Percentiles rank a stretch among this genome's conserved stretches.
Conservation (phyloP, 2,797 vertebrate genomes). For the Triplophysa bombifrons region DNA sequence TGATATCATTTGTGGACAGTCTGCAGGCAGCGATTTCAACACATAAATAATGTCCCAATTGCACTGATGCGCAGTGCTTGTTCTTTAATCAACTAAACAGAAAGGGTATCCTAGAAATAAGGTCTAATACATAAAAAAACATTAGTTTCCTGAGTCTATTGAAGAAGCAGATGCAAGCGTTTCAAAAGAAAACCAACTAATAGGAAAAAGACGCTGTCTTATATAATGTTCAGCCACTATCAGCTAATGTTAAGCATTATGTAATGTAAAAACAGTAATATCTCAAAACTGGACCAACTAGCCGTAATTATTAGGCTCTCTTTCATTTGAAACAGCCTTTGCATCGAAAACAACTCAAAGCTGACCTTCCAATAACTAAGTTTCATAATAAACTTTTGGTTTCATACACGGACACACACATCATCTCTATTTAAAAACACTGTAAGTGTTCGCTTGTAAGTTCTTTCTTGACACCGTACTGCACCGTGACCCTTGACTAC, state of each 20-base stretch:
- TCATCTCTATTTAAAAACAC: conserved; percentile 20
- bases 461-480: not conserved
- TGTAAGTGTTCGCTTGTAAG: not conserved
- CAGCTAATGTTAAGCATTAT: not conserved
- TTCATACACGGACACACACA: conserved; percentile 7
- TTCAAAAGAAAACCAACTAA: not conserved
- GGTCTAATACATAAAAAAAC: conserved; percentile 19
- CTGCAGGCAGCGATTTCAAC: conserved; percentile 23
- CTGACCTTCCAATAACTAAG: not conserved
- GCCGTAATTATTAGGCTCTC: not conserved
- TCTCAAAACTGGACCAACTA: not conserved
- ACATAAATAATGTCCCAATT: conserved; percentile 50
- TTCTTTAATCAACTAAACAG: conserved; percentile 41
- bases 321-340: not conserved
- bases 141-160: conserved; percentile 30
- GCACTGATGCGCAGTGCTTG: not conserved
- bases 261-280: not conserved
- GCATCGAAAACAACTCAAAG: not conserved
- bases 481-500: conserved; percentile 15
- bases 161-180: not conserved
- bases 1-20: conserved; percentile 33
- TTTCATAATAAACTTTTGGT: not conserved
- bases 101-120: conserved; percentile 22
- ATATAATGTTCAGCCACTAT: not conserved
- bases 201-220: not conserved